phyloP scores from a whole-genome alignment of 2,113 vertebrate species.

The Petroica traversi region DNA sequence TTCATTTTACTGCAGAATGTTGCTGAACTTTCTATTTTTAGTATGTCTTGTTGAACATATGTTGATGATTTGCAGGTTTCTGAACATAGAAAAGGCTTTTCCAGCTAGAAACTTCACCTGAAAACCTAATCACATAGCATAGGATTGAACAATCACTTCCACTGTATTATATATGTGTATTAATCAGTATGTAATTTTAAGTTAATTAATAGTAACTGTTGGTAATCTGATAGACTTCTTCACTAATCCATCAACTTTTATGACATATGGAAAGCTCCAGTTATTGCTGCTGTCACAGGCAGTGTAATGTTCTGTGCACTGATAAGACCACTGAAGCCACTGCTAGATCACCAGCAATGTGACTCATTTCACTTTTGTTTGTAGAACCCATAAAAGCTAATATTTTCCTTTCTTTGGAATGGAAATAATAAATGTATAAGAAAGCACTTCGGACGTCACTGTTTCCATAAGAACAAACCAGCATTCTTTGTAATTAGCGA shows the following conservation, averaged over 20 bases:
- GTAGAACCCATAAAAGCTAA: not conserved
- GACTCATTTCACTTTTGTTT: not conserved
- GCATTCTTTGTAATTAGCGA: not conserved
- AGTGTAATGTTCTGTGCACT: not conserved
- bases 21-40: not conserved
- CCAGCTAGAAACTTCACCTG: not conserved
- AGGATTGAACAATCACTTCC: not conserved
- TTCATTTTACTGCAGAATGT: not conserved
- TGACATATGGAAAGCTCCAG: fast-evolving
- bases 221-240: not conserved
- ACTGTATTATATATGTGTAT: not conserved
- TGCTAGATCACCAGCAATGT: not conserved
- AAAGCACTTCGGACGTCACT: not conserved
- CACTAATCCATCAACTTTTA: not conserved
- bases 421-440: not conserved
- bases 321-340: not conserved
- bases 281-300: not conserved
- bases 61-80: not conserved
- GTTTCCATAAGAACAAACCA: not conserved
- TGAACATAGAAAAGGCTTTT: not conserved
- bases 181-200: not conserved
- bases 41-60: not conserved
- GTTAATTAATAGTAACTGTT: not conserved
- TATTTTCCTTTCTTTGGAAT: not conserved
- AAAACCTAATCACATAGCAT: not conserved